phyloP scores from a whole-genome alignment of 2,797 vertebrate species.

The Molossus alvarezi region DNA sequence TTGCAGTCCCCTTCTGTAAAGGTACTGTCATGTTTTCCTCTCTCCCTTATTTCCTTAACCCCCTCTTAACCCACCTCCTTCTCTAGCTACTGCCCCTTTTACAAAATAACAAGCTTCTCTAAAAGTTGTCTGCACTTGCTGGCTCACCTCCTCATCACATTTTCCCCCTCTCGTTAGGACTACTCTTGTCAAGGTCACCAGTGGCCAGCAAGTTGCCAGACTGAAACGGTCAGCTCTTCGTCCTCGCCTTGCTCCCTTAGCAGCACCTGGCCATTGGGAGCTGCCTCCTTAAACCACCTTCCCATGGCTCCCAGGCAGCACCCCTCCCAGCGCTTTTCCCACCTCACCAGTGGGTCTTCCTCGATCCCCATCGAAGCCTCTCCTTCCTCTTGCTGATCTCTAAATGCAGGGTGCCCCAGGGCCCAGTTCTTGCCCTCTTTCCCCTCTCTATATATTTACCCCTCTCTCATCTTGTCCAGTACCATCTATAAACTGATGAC shows the following conservation, averaged over 20 bases:
- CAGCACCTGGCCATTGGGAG: not conserved
- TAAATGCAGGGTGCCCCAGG: not conserved
- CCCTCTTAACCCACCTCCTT: not conserved
- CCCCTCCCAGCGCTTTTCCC: not conserved
- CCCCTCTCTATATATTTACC: not conserved
- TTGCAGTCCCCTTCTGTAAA: not conserved
- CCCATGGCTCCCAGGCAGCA: not conserved
- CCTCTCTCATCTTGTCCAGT: not conserved
- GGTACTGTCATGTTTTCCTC: not conserved
- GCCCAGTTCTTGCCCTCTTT: not conserved
- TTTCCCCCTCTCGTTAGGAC: not conserved
- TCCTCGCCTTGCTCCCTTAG: not conserved
- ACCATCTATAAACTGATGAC: not conserved
- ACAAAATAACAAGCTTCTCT: not conserved
- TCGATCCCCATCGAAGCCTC: not conserved
- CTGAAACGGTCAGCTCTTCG: not conserved
- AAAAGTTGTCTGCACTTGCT: not conserved
- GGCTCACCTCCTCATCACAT: not conserved
- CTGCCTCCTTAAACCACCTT: not conserved
- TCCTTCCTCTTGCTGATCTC: conserved; percentile 38
- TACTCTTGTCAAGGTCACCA: not conserved
- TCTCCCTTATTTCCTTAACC: not conserved
- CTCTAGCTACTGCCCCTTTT: not conserved
- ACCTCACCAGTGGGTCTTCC: not conserved
- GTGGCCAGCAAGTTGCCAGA: not conserved